These are phyloP conservation scores for Halcyon chelicuti DNA, from an alignment of 2,797 vertebrate genomes.

Conservation along the genomic window DNA sequence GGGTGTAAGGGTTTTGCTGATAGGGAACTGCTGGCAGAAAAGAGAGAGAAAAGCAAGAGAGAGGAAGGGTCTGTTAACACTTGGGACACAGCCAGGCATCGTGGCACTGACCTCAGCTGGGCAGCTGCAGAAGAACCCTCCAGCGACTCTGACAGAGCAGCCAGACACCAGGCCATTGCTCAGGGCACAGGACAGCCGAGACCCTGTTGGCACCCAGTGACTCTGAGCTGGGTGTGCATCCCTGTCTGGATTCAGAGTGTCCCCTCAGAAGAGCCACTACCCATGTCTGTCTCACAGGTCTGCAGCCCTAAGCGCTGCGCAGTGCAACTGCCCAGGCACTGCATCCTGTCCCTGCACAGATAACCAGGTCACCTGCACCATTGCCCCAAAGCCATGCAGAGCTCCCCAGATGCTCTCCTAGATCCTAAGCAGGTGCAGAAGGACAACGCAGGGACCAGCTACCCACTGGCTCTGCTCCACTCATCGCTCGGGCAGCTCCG, in stretches of 20 bases:
- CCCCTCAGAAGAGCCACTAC: not conserved
- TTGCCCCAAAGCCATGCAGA: not conserved
- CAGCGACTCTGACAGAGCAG: accelerated
- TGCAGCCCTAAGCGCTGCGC: not conserved
- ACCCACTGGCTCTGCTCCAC: accelerated
- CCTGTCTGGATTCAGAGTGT: not conserved
- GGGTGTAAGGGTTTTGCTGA: slow-evolving; percentile 84
- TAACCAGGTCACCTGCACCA: not conserved
- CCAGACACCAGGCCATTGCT: accelerated
- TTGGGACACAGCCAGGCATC: accelerated
- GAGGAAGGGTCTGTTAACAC: not conserved
- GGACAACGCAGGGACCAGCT: not conserved
- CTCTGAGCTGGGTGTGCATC: not conserved
- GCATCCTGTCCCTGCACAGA: not conserved
- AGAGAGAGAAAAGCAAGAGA: not conserved
- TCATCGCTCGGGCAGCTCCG: not conserved
- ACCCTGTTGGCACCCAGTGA: accelerated
- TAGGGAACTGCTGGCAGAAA: slow-evolving; percentile 83
- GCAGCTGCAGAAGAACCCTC: not conserved
- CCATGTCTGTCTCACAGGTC: not conserved
- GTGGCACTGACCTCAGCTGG: not conserved
- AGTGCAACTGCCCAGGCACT: not conserved
- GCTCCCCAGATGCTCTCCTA: not conserved
- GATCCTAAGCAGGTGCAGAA: not conserved
- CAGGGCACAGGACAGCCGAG: not conserved